Percentiles rank a stretch among this genome's conserved stretches.
Evolutionary conservation across 2,113 vertebrate genomes (phyloP).

Genomic region (Verasper variegatus): DNA sequence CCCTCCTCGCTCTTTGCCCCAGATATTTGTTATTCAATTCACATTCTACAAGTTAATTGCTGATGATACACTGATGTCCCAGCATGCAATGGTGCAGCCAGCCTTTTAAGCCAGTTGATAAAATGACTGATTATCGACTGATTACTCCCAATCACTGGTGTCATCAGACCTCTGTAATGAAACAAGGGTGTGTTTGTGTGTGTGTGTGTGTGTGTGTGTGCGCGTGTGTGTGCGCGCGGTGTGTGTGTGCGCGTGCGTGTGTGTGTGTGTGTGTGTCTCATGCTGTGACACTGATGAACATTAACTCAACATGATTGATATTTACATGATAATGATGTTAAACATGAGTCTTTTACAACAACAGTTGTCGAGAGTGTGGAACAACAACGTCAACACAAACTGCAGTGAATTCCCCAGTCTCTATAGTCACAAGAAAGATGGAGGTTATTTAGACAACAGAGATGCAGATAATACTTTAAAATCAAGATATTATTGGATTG

Average conservation of each 20-base stretch:
- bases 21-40: constrained; percentile 3
- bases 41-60: not conserved
- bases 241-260: not conserved
- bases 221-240: constrained; percentile 11
- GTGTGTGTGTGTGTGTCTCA: constrained; percentile 1
- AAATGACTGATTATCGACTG: constrained; percentile 16
- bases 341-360: not conserved
- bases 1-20: not conserved
- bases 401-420: not conserved
- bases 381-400: not conserved
- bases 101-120: constrained; percentile 8
- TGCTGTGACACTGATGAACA: not conserved
- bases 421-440: too few relatives aligned
- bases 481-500: too few relatives aligned
- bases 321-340: not conserved
- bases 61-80: not conserved
- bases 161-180: constrained; percentile 1
- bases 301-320: not conserved
- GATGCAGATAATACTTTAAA: too few relatives aligned
- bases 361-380: not conserved
- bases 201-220: constrained; percentile 1
- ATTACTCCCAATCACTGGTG: constrained; percentile 2
- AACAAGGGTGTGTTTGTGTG: not conserved
- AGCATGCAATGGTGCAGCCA: constrained; percentile 11
- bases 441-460: too few relatives aligned